Base-by-base conservation (phyloP, 2,113 vertebrate species). In the Pedionomus torquatus region DNA sequence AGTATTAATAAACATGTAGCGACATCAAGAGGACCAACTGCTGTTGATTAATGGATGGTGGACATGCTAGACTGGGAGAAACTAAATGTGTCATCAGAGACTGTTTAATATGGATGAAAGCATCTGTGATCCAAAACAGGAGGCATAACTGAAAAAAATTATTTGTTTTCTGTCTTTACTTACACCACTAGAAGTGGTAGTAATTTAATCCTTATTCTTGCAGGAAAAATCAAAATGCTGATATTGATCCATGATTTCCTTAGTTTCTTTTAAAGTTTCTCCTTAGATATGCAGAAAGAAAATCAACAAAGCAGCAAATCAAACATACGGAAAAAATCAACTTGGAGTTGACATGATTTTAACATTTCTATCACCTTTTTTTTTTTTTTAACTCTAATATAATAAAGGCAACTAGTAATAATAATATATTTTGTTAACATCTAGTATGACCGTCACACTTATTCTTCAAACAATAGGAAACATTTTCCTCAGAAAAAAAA, bases 21-120 rank as follows among this genome's bases (percentile, higher is more conserved):
- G 18, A 81, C 74, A 95, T 87, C 83, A 95, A 89, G 70, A 54
- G 58, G 83, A 66, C 51, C 46, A 84, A 21, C 33, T 57, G 33
- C 39, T 72, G 21, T 69, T 89, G 63, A 57, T 80, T 86, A 88
- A 33, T 15, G 25, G 25, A 55, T 1, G 2, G 17, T n/a, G n/a
- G 49, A 65, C 15, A n/a, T n/a, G 18, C n/a, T 68, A 76, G 48
- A 37, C 13, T 57, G 19, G 35, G 37, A 57, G 21, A 93, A 80
- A 80, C 23, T 12, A 71, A 77, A 75, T 0, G 1, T 35, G 17
- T 58, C 26, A 30, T 39, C 41, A 92, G 35, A 74, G 3, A 1
- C n/a, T 51, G 12, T 65, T 90, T 74, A 69, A 72, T 63, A 9
- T 39, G 43, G 63, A 39, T 48, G 23, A 72, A 71, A 90, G 10